These are phyloP conservation scores for Graptemys geographica DNA, from an alignment of 2,797 vertebrate species.

Conservation along the genomic window DNA sequence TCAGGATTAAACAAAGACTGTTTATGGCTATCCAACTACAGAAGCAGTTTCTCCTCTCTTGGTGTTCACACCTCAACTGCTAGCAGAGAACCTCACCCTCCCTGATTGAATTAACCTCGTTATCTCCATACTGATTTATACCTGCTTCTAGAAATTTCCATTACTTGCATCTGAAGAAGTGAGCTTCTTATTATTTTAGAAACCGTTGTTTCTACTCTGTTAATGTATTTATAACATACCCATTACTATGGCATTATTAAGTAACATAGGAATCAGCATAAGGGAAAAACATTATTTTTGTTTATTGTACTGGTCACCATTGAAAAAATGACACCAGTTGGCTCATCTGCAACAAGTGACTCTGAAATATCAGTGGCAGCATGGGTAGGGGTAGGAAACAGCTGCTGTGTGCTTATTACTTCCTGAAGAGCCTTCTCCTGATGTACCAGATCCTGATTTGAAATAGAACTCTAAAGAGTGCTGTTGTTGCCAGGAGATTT, in stretches of 20 bases:
- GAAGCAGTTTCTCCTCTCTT: too few species aligned
- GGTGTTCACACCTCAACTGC: too few species aligned
- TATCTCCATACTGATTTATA: too few species aligned
- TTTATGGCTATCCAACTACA: too few species aligned
- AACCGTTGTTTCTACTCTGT: not conserved
- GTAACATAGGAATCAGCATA: not conserved
- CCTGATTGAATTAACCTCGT: too few species aligned
- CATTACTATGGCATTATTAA: not conserved
- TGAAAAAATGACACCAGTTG: slow-evolving; percentile 36
- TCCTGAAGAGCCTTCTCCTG: not conserved
- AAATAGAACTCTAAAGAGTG: slow-evolving; percentile 24
- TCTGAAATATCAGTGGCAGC: slow-evolving; percentile 24
- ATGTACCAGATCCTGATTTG: slow-evolving; percentile 22
- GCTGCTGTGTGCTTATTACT: slow-evolving; percentile 7
- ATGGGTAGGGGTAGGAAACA: slow-evolving; percentile 8
- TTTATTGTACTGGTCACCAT: not conserved
- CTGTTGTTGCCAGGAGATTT: not conserved
- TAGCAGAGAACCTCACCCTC: too few species aligned
- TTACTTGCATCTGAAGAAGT: too few species aligned
- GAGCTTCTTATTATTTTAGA: not conserved
- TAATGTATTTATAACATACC: not conserved
- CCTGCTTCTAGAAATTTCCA: too few species aligned
- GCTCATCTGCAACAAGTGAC: slow-evolving; percentile 27
- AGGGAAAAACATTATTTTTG: not conserved
- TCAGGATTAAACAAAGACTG: too few species aligned